These are phyloP conservation scores for Mallateleia sp. DNA, from an alignment of 2,888 invertebrate genomes.

Conservation along the genomic window DNA sequence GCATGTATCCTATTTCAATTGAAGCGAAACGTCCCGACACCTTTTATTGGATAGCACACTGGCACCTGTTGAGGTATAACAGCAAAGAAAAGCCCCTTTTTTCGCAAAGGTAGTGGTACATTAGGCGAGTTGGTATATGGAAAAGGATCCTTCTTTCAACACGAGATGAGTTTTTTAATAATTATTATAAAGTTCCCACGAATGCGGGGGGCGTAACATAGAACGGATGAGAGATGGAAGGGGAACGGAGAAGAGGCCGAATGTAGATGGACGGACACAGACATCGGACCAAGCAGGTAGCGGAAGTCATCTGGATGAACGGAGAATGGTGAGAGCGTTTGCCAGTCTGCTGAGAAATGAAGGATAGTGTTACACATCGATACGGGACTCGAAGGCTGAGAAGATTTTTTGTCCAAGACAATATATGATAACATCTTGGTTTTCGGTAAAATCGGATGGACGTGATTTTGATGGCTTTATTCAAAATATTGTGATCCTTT, in stretches of 20 bases:
- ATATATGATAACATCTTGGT: conserved; percentile 46
- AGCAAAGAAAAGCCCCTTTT: conserved; percentile 71
- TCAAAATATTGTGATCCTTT: conserved; percentile 50
- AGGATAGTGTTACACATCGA: conserved; percentile 86
- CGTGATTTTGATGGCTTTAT: conserved; percentile 49
- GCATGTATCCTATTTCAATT: conserved; percentile 67
- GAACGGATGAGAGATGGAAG: conserved; percentile 69
- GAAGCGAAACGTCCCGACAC: conserved; percentile 66
- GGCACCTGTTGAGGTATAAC: conserved; percentile 64
- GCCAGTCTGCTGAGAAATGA: conserved; percentile 87
- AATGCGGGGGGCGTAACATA: conserved; percentile 89
- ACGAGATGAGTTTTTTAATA: conserved; percentile 88
- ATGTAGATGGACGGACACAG: conserved; percentile 81
- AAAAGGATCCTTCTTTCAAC: conserved; percentile 87
- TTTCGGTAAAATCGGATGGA: conserved; percentile 18
- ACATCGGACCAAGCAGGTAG: conserved; percentile 88
- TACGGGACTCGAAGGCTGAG: conserved; percentile 62
- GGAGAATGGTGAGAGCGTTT: conserved; percentile 85
- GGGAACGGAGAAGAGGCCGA: conserved; percentile 79
- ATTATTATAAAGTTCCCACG: conserved; percentile 89
- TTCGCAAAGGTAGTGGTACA: conserved; percentile 60
- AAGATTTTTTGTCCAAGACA: conserved; percentile 49
- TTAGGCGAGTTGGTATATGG: conserved; percentile 65
- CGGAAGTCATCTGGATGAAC: conserved; percentile 88
- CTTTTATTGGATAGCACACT: conserved; percentile 64